Base-by-base conservation (phyloP, 2,113 vertebrate species). In the Otocyon megalotis region DNA sequence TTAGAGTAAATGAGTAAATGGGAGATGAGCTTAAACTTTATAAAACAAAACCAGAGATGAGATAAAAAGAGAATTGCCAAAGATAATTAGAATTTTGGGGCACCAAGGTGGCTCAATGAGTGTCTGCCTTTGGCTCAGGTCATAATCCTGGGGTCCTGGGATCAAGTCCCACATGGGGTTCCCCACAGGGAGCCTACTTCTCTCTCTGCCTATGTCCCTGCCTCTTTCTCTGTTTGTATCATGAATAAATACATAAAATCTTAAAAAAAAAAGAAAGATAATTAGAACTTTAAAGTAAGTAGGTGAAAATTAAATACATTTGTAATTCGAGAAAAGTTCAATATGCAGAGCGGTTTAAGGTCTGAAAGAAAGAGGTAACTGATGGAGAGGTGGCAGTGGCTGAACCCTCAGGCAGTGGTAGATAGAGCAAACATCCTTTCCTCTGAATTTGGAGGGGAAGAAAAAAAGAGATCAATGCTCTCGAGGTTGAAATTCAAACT, bases 331-430 rank as follows among this genome's bases (percentile, higher is more conserved):
- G 17, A 72, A 86, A 26, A 54, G 15, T 76, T 35, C 11, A 11
- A 8, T n/a, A 20, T 63, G n/a, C n/a, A 72, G 85, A 58, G 67
- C 30, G 9, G 5, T 81, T 88, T 60, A 58, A 53, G 8, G 1
- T 28, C 5, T 60, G 19, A 92, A 91, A n/a, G 26, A 28, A 2
- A 1, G 17, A 37, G 26, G 53, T 3, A 0, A 28, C 8, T 32
- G 3, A 15, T 14, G 19, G 58, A 13, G 6, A 69, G 16, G 0
- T 19, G 24, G 17, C 15, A 62, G n/a, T 35, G 15, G 2, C 12
- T 24, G 10, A 26, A 88, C 14, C 1, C 1, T 7, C 35, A n/a
- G 5, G 37, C 5, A 65, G 54, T 0, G 8, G 26, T 43, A 93
- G 8, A 77, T 7, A 30, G 26, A 8, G 43, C 11, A 35, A 8